Evolutionary conservation across 2,888 invertebrate species (phyloP).

Genomic region (Cheilosia pagana): DNA sequence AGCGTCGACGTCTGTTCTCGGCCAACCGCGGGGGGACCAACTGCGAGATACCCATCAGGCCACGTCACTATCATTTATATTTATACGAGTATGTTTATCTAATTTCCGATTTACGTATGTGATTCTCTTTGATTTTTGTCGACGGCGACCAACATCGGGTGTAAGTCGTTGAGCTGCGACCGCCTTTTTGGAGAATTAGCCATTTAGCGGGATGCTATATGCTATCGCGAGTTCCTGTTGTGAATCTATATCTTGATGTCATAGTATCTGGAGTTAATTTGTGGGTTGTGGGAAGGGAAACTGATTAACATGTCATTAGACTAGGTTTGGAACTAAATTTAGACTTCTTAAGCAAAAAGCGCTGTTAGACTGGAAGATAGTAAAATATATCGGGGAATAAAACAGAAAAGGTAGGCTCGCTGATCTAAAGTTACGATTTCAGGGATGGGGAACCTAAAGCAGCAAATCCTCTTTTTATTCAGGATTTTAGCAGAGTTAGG

Average conservation of each 20-base stretch:
- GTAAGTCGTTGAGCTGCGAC: conserved; percentile 44
- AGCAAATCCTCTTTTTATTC: too few species aligned
- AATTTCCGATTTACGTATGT: conserved; percentile 52
- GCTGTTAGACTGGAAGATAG: too few species aligned
- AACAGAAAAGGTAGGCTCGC: too few species aligned
- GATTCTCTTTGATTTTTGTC: conserved; percentile 26
- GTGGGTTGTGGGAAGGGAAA: conserved; percentile 33
- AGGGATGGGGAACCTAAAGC: too few species aligned
- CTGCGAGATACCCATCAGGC: conserved; percentile 1
- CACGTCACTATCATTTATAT: conserved; percentile 55
- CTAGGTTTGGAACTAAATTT: background rate
- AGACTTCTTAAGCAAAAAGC: too few species aligned
- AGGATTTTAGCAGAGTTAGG: too few species aligned
- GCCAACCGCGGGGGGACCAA: conserved; percentile 11
- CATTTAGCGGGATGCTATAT: conserved; percentile 29
- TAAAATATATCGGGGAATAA: too few species aligned
- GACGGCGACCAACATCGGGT: conserved; percentile 33
- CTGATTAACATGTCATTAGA: conserved; percentile 48
- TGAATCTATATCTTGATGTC: conserved; percentile 34
- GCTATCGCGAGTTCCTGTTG: conserved; percentile 28
- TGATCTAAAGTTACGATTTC: too few species aligned
- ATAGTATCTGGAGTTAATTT: conserved; percentile 25
- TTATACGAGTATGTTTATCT: conserved; percentile 64
- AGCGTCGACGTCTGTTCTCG: conserved; percentile 21
- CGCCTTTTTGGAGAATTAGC: conserved; percentile 42